These are phyloP conservation scores for Lepidostoma basale DNA, from an alignment of 1,140 invertebrate genomes.

Conservation along the genomic window DNA sequence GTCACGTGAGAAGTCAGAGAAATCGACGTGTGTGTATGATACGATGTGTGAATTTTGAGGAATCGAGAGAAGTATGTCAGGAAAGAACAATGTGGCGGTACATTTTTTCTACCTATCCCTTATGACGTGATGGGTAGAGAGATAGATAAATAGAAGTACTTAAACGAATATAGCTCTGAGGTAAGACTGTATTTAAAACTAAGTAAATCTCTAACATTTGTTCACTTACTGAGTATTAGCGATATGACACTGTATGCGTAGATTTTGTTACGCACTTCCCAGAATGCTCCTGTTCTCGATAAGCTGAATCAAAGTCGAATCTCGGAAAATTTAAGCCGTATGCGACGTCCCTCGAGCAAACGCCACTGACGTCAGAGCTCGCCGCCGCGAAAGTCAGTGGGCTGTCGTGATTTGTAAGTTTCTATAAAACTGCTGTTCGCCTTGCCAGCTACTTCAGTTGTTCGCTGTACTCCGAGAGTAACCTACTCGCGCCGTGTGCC, in stretches of 20 bases:
- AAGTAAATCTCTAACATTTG: not conserved
- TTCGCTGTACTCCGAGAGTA: not conserved
- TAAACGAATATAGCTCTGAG: too few species aligned
- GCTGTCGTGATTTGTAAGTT: constrained; percentile 44
- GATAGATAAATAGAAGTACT: too few species aligned
- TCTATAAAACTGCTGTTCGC: constrained; percentile 54
- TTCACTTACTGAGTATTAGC: not conserved
- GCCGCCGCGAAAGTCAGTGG: constrained; percentile 15
- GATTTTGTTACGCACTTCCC: not conserved
- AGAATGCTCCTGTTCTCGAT: too few species aligned
- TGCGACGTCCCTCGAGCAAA: not conserved
- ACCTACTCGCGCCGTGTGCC: not conserved
- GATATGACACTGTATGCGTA: not conserved
- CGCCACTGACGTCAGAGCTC: constrained; percentile 13
- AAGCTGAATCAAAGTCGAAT: not conserved
- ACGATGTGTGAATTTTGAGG: too few species aligned
- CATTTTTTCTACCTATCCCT: too few species aligned
- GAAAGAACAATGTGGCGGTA: too few species aligned
- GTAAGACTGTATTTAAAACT: not conserved
- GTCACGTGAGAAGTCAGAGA: too few species aligned
- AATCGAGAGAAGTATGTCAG: too few species aligned
- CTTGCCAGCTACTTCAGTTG: constrained; percentile 49
- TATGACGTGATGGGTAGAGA: too few species aligned
- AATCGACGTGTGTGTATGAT: too few species aligned
- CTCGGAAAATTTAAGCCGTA: not conserved